Evolutionary conservation across 2,888 invertebrate genomes (phyloP), one percentile per base, ranked within the genome.

Genomic region (Caenorhabditis sinica): DNA sequence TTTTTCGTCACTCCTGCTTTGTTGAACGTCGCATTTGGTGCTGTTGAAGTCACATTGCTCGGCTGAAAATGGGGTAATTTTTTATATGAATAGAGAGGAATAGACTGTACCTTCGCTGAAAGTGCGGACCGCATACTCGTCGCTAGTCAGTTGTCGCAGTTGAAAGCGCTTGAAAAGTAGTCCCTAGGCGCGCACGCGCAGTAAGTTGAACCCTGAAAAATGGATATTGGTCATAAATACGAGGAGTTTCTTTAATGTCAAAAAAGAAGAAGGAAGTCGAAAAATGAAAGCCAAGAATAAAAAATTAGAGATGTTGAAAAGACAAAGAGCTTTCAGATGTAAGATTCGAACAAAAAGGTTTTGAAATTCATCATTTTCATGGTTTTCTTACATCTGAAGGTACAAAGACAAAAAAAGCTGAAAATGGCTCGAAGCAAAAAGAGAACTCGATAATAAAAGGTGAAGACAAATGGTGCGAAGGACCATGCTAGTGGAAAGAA

Each of bases 61-160:
- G 65, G 40, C 82, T 82, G 75, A 69, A 82, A 74, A 45, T 43
- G 3, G 5, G 2, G 13, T 13, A n/a, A 13, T 40, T 13, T 40
- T 40, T 9, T 36, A 36, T 65, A 36, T 17, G 20, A 8, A 36
- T 15, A 15, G 49, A 33, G 17, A 17, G 13, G n/a, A n/a, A 43
- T 33, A 2, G n/a, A 28, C 61, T 33, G 11, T 65, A 82, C 82
- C 76, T 82, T 82, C 15, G 76, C 28, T 45, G 71, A 40, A 49
- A 82, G 82, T 75, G 82, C 82, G 20, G 65, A 33, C 28, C 82
- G 71, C 71, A 82, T 72, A n/a, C 68, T 65, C 66, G 53, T 61
- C 68, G 68, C 66, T 20, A 25, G 15, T 56, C n/a, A 23, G 40
- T 43, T n/a, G 40, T 49, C 20, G 20, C 20, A n/a, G 28, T 6